Conservation (phyloP, 2,888 invertebrate genomes). For the Cantharis rufa region DNA sequence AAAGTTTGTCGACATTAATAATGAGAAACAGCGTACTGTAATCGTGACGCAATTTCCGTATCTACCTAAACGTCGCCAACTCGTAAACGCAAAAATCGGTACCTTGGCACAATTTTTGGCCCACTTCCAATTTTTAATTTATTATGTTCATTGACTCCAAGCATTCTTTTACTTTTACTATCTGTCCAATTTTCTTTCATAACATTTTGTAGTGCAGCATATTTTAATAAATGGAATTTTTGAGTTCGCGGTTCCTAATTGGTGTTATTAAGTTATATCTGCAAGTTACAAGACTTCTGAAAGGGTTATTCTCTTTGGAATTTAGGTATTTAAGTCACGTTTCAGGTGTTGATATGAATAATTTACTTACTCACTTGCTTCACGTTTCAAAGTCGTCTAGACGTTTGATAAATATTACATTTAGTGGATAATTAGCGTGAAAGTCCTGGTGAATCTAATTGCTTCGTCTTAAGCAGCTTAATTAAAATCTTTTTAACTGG, state of each 20-base stretch:
- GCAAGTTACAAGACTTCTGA: background rate
- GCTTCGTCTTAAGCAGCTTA: background rate
- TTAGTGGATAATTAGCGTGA: background rate
- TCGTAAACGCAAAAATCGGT: constrained; percentile 10
- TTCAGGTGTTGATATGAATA: background rate
- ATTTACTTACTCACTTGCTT: background rate
- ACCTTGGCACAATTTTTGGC: background rate
- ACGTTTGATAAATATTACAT: background rate
- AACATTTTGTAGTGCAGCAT: background rate
- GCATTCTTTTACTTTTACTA: background rate
- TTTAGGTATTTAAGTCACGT: background rate
- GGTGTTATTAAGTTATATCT: background rate
- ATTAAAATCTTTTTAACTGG: background rate
- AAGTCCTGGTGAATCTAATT: background rate
- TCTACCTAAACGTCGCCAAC: constrained; percentile 3
- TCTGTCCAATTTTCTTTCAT: background rate
- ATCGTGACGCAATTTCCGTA: constrained; percentile 15
- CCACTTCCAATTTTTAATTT: background rate
- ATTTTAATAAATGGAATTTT: background rate
- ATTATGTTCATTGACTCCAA: background rate
- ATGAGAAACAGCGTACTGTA: constrained; percentile 2
- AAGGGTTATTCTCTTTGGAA: background rate
- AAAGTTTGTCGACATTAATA: constrained; percentile 16
- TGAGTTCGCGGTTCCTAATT: background rate
- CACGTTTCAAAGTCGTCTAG: background rate